Conservation (phyloP, 2,113 vertebrate genomes). For the rabbit (Oryctolagus cuniculus) region mOryCun1.1 NC_091453.1:130400501-130401000, state of each 20-base stretch:
- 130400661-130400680: conserved; percentile 59
- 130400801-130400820: too few species aligned
- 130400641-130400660: conserved; percentile 62
- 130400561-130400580: neutral
- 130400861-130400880: too few species aligned
- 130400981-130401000: too few species aligned
- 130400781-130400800: too few species aligned
- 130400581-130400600: conserved; percentile 39
- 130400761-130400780: too few species aligned
- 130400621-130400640: neutral
- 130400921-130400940: too few species aligned
- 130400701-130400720: conserved; percentile 53
- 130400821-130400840: too few species aligned
- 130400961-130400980: too few species aligned
- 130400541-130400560: neutral
- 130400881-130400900: too few species aligned
- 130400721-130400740: conserved; percentile 49
- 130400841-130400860: too few species aligned
- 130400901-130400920: too few species aligned
- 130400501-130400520: neutral
- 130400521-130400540: neutral
- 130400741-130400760: conserved; percentile 1
- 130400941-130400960: too few species aligned
- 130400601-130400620: conserved; percentile 29
- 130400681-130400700: conserved; percentile 64